phyloP scores from a whole-genome alignment of 2,113 vertebrate genomes.

The Lophius piscatorius region DNA sequence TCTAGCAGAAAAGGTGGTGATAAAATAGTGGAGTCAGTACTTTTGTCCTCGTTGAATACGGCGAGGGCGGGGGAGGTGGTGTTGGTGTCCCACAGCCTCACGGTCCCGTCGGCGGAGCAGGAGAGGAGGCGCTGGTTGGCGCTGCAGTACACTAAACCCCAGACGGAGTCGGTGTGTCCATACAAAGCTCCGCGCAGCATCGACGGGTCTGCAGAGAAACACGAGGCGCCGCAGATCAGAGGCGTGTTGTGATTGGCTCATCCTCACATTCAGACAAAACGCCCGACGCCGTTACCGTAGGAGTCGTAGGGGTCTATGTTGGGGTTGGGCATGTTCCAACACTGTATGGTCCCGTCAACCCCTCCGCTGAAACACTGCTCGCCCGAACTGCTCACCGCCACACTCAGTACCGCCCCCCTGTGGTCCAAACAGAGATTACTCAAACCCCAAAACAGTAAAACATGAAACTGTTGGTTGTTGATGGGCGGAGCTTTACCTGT shows the following conservation, averaged over 20 bases:
- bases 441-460: background rate
- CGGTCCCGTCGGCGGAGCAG: slow-evolving; percentile 95
- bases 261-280: background rate
- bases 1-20: fast-evolving
- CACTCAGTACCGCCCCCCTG: slow-evolving; percentile 95
- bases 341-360: slow-evolving; percentile 92
- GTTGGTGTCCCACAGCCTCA: slow-evolving; percentile 91
- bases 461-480: background rate
- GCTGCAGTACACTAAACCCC: slow-evolving; percentile 94
- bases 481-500: slow-evolving; percentile 84
- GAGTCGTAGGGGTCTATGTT: slow-evolving; percentile 98
- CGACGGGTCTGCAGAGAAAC: slow-evolving; percentile 84
- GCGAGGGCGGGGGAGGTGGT: slow-evolving; percentile 87
- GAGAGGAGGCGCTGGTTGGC: slow-evolving; percentile 92
- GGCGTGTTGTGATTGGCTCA: fast-evolving
- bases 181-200: slow-evolving; percentile 89
- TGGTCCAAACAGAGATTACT: background rate
- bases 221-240: background rate
- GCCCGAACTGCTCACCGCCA: slow-evolving; percentile 95
- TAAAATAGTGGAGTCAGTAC: slow-evolving; percentile 66
- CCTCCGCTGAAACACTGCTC: slow-evolving; percentile 98
- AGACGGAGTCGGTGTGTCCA: slow-evolving; percentile 93
- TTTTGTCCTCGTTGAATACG: slow-evolving; percentile 91
- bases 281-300: slow-evolving; percentile 79
- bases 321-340: slow-evolving; percentile 95